Evolutionary conservation across 2,888 invertebrate species (phyloP), one percentile per base, ranked within the genome.

Genomic region (Halictus ligatus): DNA sequence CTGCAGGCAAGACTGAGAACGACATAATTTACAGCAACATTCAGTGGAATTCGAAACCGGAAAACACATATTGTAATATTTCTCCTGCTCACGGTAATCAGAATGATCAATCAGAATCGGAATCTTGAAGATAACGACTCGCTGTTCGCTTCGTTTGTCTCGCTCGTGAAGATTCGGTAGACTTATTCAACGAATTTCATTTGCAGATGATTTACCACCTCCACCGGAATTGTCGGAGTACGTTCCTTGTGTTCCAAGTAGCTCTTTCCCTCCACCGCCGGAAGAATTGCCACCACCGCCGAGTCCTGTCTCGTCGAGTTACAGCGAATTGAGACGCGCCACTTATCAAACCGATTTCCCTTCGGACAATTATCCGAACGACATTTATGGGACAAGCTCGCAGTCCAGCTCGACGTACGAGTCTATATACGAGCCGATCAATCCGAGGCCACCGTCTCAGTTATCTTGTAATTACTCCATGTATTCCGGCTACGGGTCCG

Each of bases 341-440:
- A 98, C 98, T 40, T 97, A 97, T 92, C 95, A 95, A 89, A 96
- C 96, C 0, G 96, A 96, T 35, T 97, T 94, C 88, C 92, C 93
- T 78, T 91, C 94, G 8, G 91, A 92, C 35, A 93, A 92, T 89
- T 95, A 95, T 89, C 94, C 95, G 13, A 95, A 95, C 85, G 96
- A 96, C 90, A 96, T 96, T 89, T 96, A 97, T 92, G 97, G 97
- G 81, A 97, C 97, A 89, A 97, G 97, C 86, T 98, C 98, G 50
- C 98, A 98, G 96, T 96, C 96, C 2, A 95, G 95, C 87, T 96
- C 96, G 35, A 98, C 97, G 0, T 98, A 98, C 95, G 98, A 98
- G 95, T 98, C 98, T 43, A 97, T 98, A 90, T 98, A 98, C 95
- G 98, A 98, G 93, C 98, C 98, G n/a, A 98, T 98, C 89, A 98